Percentiles rank a stretch among this genome's conserved stretches.
Evolutionary conservation across 2,797 vertebrate genomes (phyloP).

Genomic region (Labeo calbasu): DNA sequence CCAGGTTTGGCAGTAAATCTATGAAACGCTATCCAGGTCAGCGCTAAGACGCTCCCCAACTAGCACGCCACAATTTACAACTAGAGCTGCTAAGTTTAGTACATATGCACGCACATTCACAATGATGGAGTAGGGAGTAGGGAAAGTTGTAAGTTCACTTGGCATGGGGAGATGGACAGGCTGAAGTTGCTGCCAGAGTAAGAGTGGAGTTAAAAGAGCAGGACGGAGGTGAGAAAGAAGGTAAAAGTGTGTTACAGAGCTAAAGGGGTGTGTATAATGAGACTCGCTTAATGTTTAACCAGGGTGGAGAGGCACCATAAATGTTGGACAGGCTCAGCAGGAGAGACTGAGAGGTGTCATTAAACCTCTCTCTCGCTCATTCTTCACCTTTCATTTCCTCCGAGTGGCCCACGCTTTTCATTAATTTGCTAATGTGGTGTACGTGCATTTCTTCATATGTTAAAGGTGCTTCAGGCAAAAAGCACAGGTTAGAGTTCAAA

Average conservation of each 20-base stretch:
- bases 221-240: slow-evolving; percentile 60
- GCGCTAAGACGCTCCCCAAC: slow-evolving; percentile 65
- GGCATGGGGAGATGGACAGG: background rate
- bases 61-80: slow-evolving; percentile 70
- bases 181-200: slow-evolving; percentile 20
- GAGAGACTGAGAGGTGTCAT: slow-evolving; percentile 63
- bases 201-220: slow-evolving; percentile 36
- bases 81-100: slow-evolving; percentile 74
- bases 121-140: background rate
- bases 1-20: slow-evolving; percentile 41
- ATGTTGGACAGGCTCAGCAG: slow-evolving; percentile 67
- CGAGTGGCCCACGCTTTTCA: slow-evolving; percentile 38
- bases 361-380: slow-evolving; percentile 42
- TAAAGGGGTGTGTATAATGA: slow-evolving; percentile 65
- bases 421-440: slow-evolving; percentile 11
- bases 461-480: slow-evolving; percentile 3
- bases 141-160: background rate
- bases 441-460: slow-evolving; percentile 37
- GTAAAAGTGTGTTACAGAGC: slow-evolving; percentile 62
- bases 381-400: slow-evolving; percentile 33
- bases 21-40: slow-evolving; percentile 78
- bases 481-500: background rate
- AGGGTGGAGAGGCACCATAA: slow-evolving; percentile 64
- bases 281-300: slow-evolving; percentile 73
- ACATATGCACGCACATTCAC: slow-evolving; percentile 43